Evolutionary conservation across 2,113 vertebrate species (phyloP).

Genomic region (Datnioides undecimradiatus): DNA sequence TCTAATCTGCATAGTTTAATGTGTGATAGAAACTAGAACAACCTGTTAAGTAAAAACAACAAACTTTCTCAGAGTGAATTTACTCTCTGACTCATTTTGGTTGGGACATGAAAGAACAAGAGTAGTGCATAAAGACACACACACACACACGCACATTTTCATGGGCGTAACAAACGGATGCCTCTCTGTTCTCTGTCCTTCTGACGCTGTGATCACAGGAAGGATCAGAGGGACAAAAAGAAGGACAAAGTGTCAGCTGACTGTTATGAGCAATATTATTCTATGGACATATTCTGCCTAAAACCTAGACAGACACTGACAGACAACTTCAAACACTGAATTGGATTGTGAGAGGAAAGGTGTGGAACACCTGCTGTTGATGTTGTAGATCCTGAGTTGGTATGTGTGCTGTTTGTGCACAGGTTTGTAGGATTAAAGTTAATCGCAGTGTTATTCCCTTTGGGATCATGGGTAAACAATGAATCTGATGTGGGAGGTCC

Average conservation of each 20-base stretch:
- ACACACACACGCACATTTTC: background rate
- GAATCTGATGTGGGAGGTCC: constrained; percentile 56
- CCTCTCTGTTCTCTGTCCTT: background rate
- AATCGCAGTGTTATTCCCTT: constrained; percentile 59
- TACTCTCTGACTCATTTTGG: background rate
- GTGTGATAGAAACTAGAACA: background rate
- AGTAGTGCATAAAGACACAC: too few relatives aligned
- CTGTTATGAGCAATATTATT: background rate
- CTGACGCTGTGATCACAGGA: background rate
- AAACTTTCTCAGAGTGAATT: background rate
- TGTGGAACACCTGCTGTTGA: constrained; percentile 39
- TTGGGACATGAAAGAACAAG: background rate
- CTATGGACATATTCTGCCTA: background rate
- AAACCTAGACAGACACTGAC: constrained; percentile 23
- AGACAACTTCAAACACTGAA: constrained; percentile 12
- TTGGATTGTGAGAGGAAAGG: background rate
- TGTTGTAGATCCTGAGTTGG: constrained; percentile 39
- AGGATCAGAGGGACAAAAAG: background rate
- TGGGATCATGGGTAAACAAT: constrained; percentile 49
- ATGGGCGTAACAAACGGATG: background rate
- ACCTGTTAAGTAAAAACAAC: background rate
- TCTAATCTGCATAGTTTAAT: background rate
- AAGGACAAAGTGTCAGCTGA: background rate
- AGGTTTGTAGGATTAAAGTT: constrained; percentile 65
- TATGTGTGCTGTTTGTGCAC: constrained; percentile 60